A percentile compares a stretch with the other conserved stretches of the same genome.
phyloP scores from a whole-genome alignment of 2,113 vertebrate genomes.

The Chloroceryle aenea region DNA sequence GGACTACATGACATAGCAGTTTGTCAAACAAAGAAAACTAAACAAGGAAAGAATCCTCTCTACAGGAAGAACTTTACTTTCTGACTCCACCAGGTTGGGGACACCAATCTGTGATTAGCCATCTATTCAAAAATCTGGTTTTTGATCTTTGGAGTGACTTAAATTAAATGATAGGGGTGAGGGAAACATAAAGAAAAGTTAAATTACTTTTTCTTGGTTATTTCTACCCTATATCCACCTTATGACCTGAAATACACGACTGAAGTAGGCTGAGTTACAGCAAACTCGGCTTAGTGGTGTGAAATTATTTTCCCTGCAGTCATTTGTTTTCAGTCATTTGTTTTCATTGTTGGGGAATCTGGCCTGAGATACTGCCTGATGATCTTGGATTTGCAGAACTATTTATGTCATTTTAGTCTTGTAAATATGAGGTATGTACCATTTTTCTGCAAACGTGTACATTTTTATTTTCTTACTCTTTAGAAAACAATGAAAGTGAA shows the following conservation, averaged over 20 bases:
- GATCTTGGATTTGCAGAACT: neutral
- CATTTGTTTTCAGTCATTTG: neutral
- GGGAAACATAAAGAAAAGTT: neutral
- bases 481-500: neutral
- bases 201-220: neutral
- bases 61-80: neutral
- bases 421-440: neutral
- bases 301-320: neutral
- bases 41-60: neutral
- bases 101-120: neutral
- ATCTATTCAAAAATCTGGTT: neutral
- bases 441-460: neutral
- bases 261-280: neutral
- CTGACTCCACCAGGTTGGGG: neutral
- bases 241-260: neutral
- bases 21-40: neutral
- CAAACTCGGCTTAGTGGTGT: neutral
- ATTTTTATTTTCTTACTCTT: neutral
- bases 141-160: neutral
- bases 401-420: neutral
- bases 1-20: neutral
- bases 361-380: neutral
- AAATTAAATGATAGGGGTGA: neutral
- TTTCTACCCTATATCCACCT: neutral
- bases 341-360: neutral